Evolutionary conservation across 1,140 invertebrate genomes (phyloP).

Genomic region (Calephelis virginiensis): DNA sequence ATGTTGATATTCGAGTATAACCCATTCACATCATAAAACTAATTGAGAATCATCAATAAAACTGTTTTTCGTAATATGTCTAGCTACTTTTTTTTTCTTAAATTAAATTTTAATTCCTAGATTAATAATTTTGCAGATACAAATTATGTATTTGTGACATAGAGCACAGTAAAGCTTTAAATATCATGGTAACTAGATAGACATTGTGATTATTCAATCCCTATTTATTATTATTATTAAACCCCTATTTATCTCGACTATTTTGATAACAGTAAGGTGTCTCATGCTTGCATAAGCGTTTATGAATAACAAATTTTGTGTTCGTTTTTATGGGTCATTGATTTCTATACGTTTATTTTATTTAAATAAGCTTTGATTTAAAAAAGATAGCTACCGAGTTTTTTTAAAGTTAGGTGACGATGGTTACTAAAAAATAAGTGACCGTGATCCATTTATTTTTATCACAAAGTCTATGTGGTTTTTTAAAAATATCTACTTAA

Average conservation of each 20-base stretch:
- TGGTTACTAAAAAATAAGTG: background rate
- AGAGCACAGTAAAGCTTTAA: conserved; percentile 8
- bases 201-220: conserved; percentile 5
- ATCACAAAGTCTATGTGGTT: conserved; percentile 32
- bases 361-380: too few species aligned
- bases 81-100: background rate
- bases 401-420: too few species aligned
- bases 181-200: background rate
- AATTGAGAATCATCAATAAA: background rate
- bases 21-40: background rate
- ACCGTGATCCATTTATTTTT: background rate
- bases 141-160: conserved; percentile 4
- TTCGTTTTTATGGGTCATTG: too few species aligned
- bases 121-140: background rate
- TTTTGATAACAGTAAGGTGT: too few species aligned
- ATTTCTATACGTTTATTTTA: too few species aligned
- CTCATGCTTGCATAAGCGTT: too few species aligned
- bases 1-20: too few species aligned
- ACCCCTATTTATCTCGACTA: too few species aligned
- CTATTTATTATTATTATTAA: too few species aligned
- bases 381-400: too few species aligned
- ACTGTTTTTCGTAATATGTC: background rate
- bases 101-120: conserved; percentile 1
- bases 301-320: too few species aligned
- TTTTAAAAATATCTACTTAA: conserved; percentile 25